phyloP scores from a whole-genome alignment of 2,888 invertebrate species.

The Amiota mariae region DNA sequence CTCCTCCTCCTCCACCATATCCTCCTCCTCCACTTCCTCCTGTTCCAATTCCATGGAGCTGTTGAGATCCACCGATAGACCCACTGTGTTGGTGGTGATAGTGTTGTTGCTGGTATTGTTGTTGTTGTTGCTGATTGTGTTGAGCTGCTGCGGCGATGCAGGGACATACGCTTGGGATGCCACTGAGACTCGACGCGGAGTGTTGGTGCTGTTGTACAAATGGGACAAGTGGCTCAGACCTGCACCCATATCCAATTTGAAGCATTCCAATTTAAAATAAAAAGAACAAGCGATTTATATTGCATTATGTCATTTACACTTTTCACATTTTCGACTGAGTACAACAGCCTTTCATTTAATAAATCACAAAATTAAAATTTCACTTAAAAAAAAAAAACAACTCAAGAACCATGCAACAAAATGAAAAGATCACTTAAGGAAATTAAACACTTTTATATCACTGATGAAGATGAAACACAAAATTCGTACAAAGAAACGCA shows the following conservation, averaged over 20 bases:
- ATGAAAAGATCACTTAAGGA: slow-evolving; percentile 35
- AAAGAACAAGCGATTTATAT: not conserved
- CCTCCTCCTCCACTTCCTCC: slow-evolving; percentile 63
- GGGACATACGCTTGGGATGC: slow-evolving; percentile 74
- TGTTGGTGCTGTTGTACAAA: slow-evolving; percentile 73
- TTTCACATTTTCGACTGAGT: slow-evolving; percentile 1
- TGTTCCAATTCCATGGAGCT: slow-evolving; percentile 74
- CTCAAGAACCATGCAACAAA: slow-evolving; percentile 36
- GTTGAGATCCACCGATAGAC: slow-evolving; percentile 74
- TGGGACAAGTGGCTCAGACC: slow-evolving; percentile 74
- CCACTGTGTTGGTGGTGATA: slow-evolving; percentile 71
- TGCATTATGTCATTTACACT: slow-evolving; percentile 12
- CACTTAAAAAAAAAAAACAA: slow-evolving; percentile 36
- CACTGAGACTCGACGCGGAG: slow-evolving; percentile 74
- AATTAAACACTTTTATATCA: slow-evolving; percentile 31
- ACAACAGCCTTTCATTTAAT: slow-evolving; percentile 31
- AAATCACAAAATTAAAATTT: slow-evolving; percentile 45
- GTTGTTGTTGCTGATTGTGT: slow-evolving; percentile 67
- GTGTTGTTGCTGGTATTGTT: slow-evolving; percentile 67
- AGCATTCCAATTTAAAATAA: slow-evolving; percentile 11
- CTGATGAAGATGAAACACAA: slow-evolving; percentile 27
- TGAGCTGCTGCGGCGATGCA: slow-evolving; percentile 71
- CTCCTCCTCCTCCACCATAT: slow-evolving; percentile 69
- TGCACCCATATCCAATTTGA: slow-evolving; percentile 41
- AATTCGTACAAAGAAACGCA: slow-evolving; percentile 10